phyloP scores from a whole-genome alignment of 2,888 invertebrate genomes.

The Erebia palarica region DNA sequence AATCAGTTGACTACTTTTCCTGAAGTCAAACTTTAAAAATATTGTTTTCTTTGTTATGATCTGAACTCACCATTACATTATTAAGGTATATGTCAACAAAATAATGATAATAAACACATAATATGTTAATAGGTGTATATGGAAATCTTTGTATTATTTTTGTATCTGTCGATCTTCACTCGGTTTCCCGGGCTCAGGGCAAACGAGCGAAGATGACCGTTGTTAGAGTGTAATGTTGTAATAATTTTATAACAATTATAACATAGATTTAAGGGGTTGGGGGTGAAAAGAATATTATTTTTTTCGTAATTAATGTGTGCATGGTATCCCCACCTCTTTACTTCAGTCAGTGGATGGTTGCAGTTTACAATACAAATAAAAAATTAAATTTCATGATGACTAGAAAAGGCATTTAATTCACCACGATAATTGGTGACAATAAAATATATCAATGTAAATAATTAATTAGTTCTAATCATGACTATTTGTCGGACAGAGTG shows the following conservation, averaged over 20 bases:
- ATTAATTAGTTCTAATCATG: constrained; percentile 64
- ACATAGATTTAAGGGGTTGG: constrained; percentile 44
- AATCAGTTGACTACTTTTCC: constrained; percentile 6
- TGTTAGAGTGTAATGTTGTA: constrained; percentile 48
- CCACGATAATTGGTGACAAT: constrained; percentile 78
- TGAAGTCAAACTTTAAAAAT: neutral
- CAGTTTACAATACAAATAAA: constrained; percentile 16
- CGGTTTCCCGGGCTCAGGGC: constrained; percentile 59
- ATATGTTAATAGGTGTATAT: constrained; percentile 33
- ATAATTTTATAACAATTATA: constrained; percentile 37
- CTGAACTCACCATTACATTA: constrained; percentile 1
- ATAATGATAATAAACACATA: constrained; percentile 30
- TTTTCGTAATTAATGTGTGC: constrained; percentile 36
- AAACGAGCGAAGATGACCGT: constrained; percentile 48
- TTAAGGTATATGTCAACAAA: constrained; percentile 18
- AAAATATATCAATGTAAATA: constrained; percentile 78
- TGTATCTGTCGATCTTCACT: constrained; percentile 54
- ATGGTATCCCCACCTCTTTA: constrained; percentile 41
- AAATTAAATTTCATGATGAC: constrained; percentile 23
- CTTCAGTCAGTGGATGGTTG: constrained; percentile 41
- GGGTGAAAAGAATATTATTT: constrained; percentile 45
- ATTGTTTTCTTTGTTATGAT: constrained; percentile 30
- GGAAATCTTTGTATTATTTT: constrained; percentile 56
- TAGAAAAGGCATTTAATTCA: constrained; percentile 56
- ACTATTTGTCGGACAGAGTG: constrained; percentile 56